A percentile compares a stretch with the other conserved stretches of the same genome.
Evolutionary conservation across 2,888 invertebrate genomes (phyloP).

Genomic region (Dione juno): DNA sequence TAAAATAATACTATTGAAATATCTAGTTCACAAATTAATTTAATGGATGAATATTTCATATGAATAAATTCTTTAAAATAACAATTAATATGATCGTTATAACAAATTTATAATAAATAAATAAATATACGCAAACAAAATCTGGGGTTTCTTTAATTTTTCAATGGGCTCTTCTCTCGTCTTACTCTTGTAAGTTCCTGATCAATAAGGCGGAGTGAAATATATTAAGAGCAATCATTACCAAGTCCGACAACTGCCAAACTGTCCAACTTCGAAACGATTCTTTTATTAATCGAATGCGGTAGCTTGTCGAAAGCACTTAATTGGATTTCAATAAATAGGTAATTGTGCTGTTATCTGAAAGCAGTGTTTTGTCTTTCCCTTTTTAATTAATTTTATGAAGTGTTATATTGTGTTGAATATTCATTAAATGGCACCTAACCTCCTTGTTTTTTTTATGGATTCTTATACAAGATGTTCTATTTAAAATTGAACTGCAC

Average conservation of each 20-base stretch:
- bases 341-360: constrained; percentile 41
- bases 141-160: background rate
- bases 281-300: constrained; percentile 49
- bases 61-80: too few relatives aligned
- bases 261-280: constrained; percentile 50
- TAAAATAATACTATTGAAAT: too few relatives aligned
- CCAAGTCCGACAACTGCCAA: constrained; percentile 49
- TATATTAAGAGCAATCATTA: constrained; percentile 46
- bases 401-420: constrained; percentile 4
- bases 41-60: too few relatives aligned
- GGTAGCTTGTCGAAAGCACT: constrained; percentile 51
- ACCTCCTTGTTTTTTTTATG: too few relatives aligned
- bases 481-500: too few relatives aligned
- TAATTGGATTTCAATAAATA: constrained; percentile 47
- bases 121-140: background rate
- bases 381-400: constrained; percentile 23
- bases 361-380: constrained; percentile 20
- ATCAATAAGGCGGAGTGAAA: constrained; percentile 41
- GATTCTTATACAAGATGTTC: too few relatives aligned
- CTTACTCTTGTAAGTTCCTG: constrained; percentile 13
- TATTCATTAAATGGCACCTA: background rate
- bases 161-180: background rate
- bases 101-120: too few relatives aligned
- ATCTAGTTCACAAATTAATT: too few relatives aligned
- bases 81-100: too few relatives aligned